These are phyloP conservation scores for Marronus borbonicus DNA, from an alignment of 2,888 invertebrate species.

Conservation along the genomic window DNA sequence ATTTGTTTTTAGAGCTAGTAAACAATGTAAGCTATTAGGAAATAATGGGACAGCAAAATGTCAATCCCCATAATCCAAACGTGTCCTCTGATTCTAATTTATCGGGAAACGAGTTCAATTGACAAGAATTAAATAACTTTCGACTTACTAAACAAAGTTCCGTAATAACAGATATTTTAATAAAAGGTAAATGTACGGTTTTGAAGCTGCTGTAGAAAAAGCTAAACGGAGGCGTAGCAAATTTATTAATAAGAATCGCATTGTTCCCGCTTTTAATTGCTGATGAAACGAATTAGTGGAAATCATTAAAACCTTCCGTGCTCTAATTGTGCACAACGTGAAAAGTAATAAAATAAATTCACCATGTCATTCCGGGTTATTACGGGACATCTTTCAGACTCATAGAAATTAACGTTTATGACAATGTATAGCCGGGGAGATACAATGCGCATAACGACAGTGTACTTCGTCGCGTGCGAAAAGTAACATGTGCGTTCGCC, in stretches of 20 bases:
- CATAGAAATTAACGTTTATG: conserved; percentile 46
- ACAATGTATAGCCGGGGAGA: conserved; percentile 30
- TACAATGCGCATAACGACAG: conserved; percentile 41
- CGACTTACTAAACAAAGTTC: too few species aligned
- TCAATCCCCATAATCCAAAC: too few species aligned
- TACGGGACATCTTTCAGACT: conserved; percentile 39
- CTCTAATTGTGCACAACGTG: conserved; percentile 29
- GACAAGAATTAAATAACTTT: too few species aligned
- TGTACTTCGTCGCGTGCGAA: conserved; percentile 42
- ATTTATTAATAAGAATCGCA: conserved; percentile 25
- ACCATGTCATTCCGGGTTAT: conserved; percentile 39
- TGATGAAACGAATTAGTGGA: conserved; percentile 23
- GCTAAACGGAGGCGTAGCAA: not conserved
- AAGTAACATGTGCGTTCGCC: conserved; percentile 42
- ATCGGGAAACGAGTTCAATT: too few species aligned
- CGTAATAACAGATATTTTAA: too few species aligned
- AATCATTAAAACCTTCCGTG: conserved; percentile 28
- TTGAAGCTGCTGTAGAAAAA: not conserved
- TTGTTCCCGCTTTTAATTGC: conserved; percentile 23
- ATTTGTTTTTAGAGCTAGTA: too few species aligned
- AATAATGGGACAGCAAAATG: too few species aligned
- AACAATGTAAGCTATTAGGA: too few species aligned
- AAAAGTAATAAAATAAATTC: conserved; percentile 39
- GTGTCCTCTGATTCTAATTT: too few species aligned
- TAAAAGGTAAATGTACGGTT: too few species aligned